Evolutionary conservation across 92 coral and sea anemone species (phyloP).

Genomic region (Chrysogorgia sp.): DNA sequence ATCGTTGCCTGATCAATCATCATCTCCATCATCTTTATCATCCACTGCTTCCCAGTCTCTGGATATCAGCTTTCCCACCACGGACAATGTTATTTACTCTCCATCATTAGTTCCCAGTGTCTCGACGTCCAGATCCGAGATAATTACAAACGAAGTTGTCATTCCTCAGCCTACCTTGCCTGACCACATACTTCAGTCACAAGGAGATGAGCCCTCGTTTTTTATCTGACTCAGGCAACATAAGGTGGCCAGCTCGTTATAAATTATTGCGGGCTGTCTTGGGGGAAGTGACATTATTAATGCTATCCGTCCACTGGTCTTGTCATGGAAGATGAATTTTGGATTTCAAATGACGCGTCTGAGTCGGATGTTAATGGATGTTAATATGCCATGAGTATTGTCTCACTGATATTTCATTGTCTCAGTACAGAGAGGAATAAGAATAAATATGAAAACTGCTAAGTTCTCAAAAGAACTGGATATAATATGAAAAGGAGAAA

Average conservation of each 20-base stretch:
- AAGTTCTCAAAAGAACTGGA: too few relatives aligned
- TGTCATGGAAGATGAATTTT: conserved; percentile 26
- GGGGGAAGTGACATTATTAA: conserved; percentile 35
- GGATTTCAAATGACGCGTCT: background rate
- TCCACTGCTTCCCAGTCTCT: conserved; percentile 31
- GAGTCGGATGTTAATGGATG: background rate
- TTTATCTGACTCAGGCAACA: conserved; percentile 25
- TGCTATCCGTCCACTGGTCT: conserved; percentile 2
- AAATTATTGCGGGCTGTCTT: conserved; percentile 1
- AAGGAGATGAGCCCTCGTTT: conserved; percentile 73
- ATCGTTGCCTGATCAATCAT: background rate
- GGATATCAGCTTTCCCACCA: conserved; percentile 28
- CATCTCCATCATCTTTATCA: background rate
- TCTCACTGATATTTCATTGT: too few relatives aligned
- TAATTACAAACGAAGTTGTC: conserved; percentile 62
- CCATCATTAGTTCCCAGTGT: conserved; percentile 44
- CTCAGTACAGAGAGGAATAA: too few relatives aligned
- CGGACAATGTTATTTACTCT: conserved; percentile 22
- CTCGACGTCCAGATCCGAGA: conserved; percentile 42
- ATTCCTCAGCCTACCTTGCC: conserved; percentile 89
- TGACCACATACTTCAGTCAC: conserved; percentile 86
- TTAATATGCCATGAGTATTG: too few relatives aligned
- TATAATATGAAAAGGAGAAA: too few relatives aligned
- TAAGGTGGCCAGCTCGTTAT: conserved; percentile 26
- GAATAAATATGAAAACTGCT: too few relatives aligned